phyloP scores from a whole-genome alignment of 2,888 invertebrate species.

The Seira musarum region DNA sequence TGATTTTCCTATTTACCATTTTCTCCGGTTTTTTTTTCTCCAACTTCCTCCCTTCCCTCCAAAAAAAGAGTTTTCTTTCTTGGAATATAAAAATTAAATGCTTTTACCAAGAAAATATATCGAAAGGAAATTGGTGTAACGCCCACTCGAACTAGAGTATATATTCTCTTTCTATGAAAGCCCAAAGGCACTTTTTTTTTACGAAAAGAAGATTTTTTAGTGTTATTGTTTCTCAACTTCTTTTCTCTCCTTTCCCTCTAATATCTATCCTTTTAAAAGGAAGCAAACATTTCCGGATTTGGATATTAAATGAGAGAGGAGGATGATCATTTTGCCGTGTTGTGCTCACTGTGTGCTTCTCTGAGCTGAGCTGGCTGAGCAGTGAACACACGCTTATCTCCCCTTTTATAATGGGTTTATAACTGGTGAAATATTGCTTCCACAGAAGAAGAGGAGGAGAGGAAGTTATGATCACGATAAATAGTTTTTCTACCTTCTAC shows the following conservation, averaged over 20 bases:
- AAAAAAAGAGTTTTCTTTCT: background rate
- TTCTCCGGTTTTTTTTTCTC: too few relatives aligned
- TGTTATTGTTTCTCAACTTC: background rate
- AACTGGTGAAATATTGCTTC: conserved; percentile 17
- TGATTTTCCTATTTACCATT: background rate
- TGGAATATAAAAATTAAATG: background rate
- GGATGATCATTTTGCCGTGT: conserved; percentile 19
- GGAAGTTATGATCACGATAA: conserved; percentile 19
- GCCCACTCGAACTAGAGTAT: background rate
- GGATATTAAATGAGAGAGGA: conserved; percentile 19
- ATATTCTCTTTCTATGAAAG: background rate
- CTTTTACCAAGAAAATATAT: background rate
- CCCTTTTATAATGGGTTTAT: conserved; percentile 11
- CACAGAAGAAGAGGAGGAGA: background rate
- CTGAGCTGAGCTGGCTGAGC: too few relatives aligned
- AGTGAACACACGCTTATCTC: conserved; percentile 4
- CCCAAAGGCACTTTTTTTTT: background rate
- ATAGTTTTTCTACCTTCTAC: conserved; percentile 16
- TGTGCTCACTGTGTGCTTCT: too few relatives aligned
- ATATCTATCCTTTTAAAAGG: background rate
- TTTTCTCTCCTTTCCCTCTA: background rate
- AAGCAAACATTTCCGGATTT: conserved; percentile 1
- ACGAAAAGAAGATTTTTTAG: background rate
- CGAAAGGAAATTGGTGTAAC: background rate
- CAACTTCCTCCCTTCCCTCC: background rate